Evolutionary conservation across 2,888 invertebrate species (phyloP).

Genomic region (Pammene aurita): DNA sequence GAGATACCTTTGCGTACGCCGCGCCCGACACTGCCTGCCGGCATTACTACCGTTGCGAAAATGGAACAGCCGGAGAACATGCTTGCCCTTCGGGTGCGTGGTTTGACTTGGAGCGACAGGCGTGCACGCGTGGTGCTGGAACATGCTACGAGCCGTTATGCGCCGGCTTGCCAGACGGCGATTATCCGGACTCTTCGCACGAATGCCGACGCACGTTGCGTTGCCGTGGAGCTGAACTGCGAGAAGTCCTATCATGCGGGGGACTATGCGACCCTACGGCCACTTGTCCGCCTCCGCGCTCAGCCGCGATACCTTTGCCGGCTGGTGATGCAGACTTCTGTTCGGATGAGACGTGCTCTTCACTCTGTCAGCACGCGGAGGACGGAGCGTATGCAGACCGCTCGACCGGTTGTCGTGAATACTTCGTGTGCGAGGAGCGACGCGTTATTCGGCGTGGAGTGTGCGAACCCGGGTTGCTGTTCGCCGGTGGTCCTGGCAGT

Average conservation of each 20-base stretch:
- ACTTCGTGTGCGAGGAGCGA: constrained; percentile 82
- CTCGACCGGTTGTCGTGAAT: constrained; percentile 81
- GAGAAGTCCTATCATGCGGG: constrained; percentile 65
- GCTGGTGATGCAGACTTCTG: constrained; percentile 80
- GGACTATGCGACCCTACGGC: constrained; percentile 53
- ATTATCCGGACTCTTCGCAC: constrained; percentile 83
- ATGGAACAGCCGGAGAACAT: constrained; percentile 74
- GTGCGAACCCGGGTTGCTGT: constrained; percentile 79
- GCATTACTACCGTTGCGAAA: constrained; percentile 83
- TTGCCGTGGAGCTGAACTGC: constrained; percentile 77
- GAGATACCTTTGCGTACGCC: constrained; percentile 75
- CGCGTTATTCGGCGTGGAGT: constrained; percentile 81
- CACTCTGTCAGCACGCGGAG: constrained; percentile 76
- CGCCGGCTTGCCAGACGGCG: constrained; percentile 81
- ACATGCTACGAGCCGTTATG: constrained; percentile 85
- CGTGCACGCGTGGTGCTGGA: constrained; percentile 80
- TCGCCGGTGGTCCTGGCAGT: constrained; percentile 79
- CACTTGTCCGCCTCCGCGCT: constrained; percentile 71
- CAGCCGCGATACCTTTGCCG: constrained; percentile 72
- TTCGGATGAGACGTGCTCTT: constrained; percentile 75
- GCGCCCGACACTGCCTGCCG: constrained; percentile 82
- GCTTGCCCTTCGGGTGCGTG: constrained; percentile 81
- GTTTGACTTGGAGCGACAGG: constrained; percentile 82
- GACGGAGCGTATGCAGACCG: constrained; percentile 84
- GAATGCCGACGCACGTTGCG: constrained; percentile 79